Evolutionary conservation across 1,140 invertebrate genomes (phyloP).

Genomic region (Chironomus striatipennis): DNA sequence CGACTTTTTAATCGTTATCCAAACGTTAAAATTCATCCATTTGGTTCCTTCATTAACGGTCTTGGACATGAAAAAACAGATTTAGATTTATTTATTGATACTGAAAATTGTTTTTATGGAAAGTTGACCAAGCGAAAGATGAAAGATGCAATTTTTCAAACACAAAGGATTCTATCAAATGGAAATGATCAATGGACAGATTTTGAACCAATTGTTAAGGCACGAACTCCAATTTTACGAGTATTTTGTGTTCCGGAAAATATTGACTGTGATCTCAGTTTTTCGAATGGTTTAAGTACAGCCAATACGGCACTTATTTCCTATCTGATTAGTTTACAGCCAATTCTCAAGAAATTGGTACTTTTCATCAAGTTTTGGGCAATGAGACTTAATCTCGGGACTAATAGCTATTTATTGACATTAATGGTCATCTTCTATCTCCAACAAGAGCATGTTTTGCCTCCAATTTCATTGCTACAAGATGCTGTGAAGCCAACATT

Average conservation of each 20-base stretch:
- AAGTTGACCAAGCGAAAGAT: neutral
- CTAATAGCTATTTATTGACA: neutral
- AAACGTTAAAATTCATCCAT: neutral
- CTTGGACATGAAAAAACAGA: neutral
- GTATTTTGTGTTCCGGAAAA: neutral
- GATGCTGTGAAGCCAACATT: neutral
- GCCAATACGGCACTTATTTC: neutral
- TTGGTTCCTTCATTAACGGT: neutral
- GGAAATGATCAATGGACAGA: neutral
- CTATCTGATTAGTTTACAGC: neutral
- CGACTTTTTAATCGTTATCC: neutral
- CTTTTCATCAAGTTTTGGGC: neutral
- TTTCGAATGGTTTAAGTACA: neutral
- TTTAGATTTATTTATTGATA: neutral
- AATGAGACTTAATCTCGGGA: neutral
- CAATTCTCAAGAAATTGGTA: neutral
- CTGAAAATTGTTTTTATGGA: neutral
- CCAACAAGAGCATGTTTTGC: neutral
- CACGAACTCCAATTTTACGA: neutral
- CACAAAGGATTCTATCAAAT: neutral
- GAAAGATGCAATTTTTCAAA: neutral
- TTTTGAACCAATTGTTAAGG: neutral
- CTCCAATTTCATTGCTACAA: neutral
- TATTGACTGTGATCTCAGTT: constrained; percentile 10
- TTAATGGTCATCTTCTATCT: neutral